phyloP scores from a whole-genome alignment of 2,888 invertebrate species.

The Cremastinae sp. region DNA sequence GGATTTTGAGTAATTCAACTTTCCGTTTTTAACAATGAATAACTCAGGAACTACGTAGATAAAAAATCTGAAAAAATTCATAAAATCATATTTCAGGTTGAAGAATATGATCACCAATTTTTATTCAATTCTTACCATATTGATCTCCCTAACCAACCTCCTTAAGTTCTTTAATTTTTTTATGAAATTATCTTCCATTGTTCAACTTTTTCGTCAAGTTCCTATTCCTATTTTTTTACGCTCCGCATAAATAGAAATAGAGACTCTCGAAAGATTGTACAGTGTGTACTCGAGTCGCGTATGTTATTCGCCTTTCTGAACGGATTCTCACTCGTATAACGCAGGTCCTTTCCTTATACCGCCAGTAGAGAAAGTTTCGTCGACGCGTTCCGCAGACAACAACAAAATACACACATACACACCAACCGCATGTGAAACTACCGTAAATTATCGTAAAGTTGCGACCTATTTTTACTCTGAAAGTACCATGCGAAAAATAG shows the following conservation, averaged over 20 bases:
- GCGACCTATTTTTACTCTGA: slow-evolving; percentile 34
- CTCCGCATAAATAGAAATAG: background rate
- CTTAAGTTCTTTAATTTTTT: no score
- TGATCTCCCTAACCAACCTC: no score
- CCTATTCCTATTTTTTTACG: background rate
- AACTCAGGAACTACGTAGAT: no score
- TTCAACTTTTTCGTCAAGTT: background rate
- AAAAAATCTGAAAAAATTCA: no score
- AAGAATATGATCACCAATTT: no score
- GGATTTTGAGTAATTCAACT: no score
- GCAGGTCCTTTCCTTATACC: slow-evolving; percentile 7
- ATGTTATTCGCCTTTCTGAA: slow-evolving; percentile 13
- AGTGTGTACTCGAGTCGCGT: slow-evolving; percentile 4
- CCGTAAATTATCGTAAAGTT: slow-evolving; percentile 38
- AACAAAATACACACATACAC: no score
- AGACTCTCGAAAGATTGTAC: slow-evolving; percentile 9
- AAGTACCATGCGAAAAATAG: slow-evolving; percentile 30
- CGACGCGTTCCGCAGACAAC: slow-evolving; percentile 25
- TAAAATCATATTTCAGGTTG: no score
- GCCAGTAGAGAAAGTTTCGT: slow-evolving; percentile 45
- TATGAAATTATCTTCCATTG: background rate
- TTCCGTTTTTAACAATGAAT: no score
- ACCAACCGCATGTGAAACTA: slow-evolving; percentile 3
- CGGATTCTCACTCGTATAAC: slow-evolving; percentile 40
- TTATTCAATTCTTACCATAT: no score